phyloP scores from a whole-genome alignment of 2,113 vertebrate species.

The Irena cyanogastra region DNA sequence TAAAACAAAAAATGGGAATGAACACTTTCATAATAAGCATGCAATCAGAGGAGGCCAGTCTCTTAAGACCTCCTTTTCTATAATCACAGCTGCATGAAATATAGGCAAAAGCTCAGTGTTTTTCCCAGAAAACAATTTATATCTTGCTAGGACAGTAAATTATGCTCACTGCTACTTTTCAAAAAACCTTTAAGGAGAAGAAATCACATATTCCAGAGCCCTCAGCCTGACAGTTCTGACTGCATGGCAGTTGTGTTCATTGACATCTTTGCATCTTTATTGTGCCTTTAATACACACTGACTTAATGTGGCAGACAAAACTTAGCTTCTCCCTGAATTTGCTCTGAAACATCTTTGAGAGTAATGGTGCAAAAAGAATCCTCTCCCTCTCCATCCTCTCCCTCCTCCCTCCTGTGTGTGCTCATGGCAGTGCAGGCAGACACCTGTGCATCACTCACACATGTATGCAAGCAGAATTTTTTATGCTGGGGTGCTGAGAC shows the following conservation, averaged over 20 bases:
- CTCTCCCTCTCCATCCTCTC: not conserved
- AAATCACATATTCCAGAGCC: not conserved
- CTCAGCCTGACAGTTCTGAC: not conserved
- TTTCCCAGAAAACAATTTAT: slow-evolving; percentile 25
- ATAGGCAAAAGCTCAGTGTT: not conserved
- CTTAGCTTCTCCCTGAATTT: not conserved
- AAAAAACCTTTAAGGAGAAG: not conserved
- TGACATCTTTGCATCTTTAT: not conserved
- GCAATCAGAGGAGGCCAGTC: not conserved
- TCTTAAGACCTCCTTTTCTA: not conserved
- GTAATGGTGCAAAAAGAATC: not conserved
- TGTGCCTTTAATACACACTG: not conserved
- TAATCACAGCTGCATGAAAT: slow-evolving; percentile 13
- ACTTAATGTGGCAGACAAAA: not conserved
- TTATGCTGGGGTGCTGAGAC: not conserved
- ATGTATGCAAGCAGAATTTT: not conserved
- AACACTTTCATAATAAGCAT: not conserved
- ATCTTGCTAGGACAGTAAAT: not conserved
- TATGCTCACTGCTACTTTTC: not conserved
- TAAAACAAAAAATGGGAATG: not conserved
- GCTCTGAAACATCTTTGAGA: not conserved
- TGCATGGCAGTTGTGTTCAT: not conserved
- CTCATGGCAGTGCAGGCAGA: not conserved
- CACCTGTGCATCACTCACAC: fast-evolving
- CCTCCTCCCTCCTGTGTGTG: not conserved